These are phyloP conservation scores for Lepidonotus clava DNA, from an alignment of 2,888 invertebrate species.

Conservation along the genomic window DNA sequence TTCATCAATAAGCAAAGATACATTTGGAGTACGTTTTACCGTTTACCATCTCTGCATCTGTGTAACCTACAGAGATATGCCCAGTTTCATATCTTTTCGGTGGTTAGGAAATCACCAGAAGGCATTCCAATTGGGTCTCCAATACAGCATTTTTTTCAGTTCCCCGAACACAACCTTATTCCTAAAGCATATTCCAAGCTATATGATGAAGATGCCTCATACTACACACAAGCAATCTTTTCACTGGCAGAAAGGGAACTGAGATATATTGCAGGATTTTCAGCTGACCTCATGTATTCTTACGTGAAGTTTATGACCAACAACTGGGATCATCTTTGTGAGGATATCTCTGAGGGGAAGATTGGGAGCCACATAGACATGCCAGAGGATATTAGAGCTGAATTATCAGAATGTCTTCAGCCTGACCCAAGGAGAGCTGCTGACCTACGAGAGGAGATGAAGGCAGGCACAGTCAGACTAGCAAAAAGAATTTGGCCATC, in stretches of 20 bases:
- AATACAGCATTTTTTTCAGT: neutral
- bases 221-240: constrained; percentile 30
- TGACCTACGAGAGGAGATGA: neutral
- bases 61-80: neutral
- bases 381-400: neutral
- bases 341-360: constrained; percentile 5
- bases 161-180: neutral
- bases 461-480: neutral
- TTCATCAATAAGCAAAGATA: neutral
- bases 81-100: constrained; percentile 18
- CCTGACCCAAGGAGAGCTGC: constrained; percentile 14
- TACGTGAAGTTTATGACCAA: constrained; percentile 12
- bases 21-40: neutral
- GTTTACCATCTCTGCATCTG: neutral
- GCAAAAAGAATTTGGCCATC: constrained; percentile 29
- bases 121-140: constrained; percentile 17
- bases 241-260: constrained; percentile 42
- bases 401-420: neutral
- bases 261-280: neutral
- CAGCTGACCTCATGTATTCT: constrained; percentile 11
- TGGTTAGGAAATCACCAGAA: neutral
- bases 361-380: neutral
- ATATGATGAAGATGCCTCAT: neutral
- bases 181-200: neutral
- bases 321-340: constrained; percentile 25